These are phyloP conservation scores for Antennarius maculatus DNA, from an alignment of 2,797 vertebrate species.

Conservation along the genomic window DNA sequence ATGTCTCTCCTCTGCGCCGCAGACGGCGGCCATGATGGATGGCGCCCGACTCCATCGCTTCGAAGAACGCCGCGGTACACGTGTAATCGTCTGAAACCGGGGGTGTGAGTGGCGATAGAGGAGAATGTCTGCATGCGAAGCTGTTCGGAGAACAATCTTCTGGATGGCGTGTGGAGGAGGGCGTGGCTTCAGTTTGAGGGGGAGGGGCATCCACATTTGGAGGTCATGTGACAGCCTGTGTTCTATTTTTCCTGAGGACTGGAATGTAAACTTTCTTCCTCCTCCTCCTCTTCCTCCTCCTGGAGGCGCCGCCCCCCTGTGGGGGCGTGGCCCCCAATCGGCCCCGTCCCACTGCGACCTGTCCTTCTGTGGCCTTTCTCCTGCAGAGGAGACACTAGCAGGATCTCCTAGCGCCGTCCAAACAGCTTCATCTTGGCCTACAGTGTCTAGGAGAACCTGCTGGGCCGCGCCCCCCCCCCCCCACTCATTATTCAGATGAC, in stretches of 20 bases:
- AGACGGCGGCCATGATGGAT: too few species aligned
- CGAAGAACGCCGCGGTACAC: constrained; percentile 25
- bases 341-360: constrained; percentile 39
- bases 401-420: constrained; percentile 37
- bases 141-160: too few species aligned
- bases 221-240: constrained; percentile 20
- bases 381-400: constrained; percentile 39
- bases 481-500: constrained; percentile 1
- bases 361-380: constrained; percentile 52
- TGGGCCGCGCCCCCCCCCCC: constrained; percentile 18
- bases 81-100: constrained; percentile 11
- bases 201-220: too few species aligned
- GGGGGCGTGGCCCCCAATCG: constrained; percentile 26
- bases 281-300: constrained; percentile 17
- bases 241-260: constrained; percentile 22
- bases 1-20: not conserved
- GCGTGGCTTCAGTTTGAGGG: not conserved
- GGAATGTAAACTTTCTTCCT: constrained; percentile 7
- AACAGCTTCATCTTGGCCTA: constrained; percentile 18
- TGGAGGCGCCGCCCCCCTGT: constrained; percentile 18
- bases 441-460: constrained; percentile 27
- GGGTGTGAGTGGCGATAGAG: too few species aligned
- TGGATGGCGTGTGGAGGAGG: too few species aligned
- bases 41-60: constrained; percentile 24
- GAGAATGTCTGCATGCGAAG: too few species aligned